Conservation (phyloP, 2,888 invertebrate species). For the Plebejus melissa region DNA sequence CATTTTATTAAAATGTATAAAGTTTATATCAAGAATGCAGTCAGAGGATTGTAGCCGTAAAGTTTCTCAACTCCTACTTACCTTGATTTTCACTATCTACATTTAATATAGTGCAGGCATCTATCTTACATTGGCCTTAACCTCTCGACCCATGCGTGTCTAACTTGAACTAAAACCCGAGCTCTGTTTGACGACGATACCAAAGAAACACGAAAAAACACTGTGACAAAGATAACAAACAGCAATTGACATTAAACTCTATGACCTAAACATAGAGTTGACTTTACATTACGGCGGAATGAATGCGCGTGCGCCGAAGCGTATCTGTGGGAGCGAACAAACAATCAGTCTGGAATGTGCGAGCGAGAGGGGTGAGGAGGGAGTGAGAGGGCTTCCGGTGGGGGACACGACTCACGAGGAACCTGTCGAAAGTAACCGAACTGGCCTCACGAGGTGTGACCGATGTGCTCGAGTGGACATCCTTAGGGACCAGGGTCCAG, state of each 20-base stretch:
- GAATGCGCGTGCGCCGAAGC: conserved; percentile 46
- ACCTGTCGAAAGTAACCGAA: conserved; percentile 17
- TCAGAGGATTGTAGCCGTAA: too few species aligned
- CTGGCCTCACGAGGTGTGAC: not conserved
- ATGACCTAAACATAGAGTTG: conserved; percentile 41
- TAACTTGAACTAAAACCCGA: conserved; percentile 14
- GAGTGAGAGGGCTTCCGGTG: conserved; percentile 48
- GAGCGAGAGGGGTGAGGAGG: conserved; percentile 31
- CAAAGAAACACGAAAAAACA: conserved; percentile 12
- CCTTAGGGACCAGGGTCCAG: not conserved
- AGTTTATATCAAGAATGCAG: too few species aligned
- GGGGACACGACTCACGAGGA: conserved; percentile 32
- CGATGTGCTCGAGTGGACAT: not conserved
- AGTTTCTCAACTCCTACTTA: not conserved
- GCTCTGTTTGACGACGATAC: conserved; percentile 14
- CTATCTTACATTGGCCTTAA: not conserved
- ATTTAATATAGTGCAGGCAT: not conserved
- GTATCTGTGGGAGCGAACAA: conserved; percentile 63
- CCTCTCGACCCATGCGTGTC: conserved; percentile 6
- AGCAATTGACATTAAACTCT: not conserved
- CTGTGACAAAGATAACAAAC: not conserved
- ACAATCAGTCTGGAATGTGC: conserved; percentile 69
- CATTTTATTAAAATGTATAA: too few species aligned
- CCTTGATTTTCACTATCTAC: not conserved
- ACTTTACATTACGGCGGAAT: conserved; percentile 37